A percentile compares a stretch with the other conserved stretches of the same genome.
phyloP scores from a whole-genome alignment of 2,797 vertebrate genomes.

The Chaetodon trifasciatus region DNA sequence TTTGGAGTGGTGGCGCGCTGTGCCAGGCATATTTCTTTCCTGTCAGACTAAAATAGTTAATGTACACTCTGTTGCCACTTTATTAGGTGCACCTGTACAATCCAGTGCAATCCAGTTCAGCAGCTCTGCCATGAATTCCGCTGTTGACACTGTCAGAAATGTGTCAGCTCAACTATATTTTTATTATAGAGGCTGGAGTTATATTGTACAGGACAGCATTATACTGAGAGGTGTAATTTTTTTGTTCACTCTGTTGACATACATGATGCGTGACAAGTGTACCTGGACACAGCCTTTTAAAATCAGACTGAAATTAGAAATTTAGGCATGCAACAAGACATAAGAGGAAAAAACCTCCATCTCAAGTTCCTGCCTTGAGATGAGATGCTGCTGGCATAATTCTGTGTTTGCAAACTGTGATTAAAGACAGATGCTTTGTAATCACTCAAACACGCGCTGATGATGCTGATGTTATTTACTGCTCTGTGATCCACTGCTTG shows the following conservation, averaged over 20 bases:
- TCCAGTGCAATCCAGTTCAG: neutral
- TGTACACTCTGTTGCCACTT: conserved; percentile 3
- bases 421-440: conserved; percentile 68
- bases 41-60: conserved; percentile 8
- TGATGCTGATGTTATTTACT: conserved; percentile 67
- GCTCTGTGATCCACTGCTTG: conserved; percentile 60
- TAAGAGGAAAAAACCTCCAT: neutral
- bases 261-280: too few species aligned
- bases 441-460: conserved; percentile 72
- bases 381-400: conserved; percentile 12
- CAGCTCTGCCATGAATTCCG: neutral
- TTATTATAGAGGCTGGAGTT: neutral
- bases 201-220: neutral
- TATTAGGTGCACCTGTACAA: neutral
- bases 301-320: neutral
- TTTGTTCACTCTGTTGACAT: neutral
- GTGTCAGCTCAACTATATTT: neutral
- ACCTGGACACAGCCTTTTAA: neutral
- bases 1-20: conserved; percentile 2
- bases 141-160: too few species aligned
- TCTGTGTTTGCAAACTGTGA: conserved; percentile 44
- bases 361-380: neutral
- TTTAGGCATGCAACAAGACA: neutral
- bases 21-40: conserved; percentile 10
- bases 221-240: neutral